These are phyloP conservation scores for Arenicola marina DNA, from an alignment of 2,888 invertebrate species.

Conservation along the genomic window DNA sequence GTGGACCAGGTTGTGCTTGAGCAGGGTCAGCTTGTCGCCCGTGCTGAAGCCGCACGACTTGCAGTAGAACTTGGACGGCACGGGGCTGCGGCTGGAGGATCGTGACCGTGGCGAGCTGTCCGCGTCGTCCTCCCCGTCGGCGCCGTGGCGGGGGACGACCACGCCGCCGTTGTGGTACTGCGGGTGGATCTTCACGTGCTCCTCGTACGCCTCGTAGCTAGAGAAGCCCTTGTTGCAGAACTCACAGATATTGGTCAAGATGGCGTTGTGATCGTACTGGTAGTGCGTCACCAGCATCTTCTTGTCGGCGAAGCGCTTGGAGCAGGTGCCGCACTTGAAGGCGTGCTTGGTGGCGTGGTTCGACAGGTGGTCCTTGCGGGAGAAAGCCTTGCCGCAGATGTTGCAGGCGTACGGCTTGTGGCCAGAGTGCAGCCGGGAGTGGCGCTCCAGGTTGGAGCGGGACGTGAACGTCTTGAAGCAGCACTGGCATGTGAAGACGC, in stretches of 20 bases:
- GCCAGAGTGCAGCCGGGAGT: conserved; percentile 36
- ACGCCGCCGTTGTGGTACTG: conserved; percentile 16
- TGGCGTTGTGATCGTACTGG: conserved; percentile 24
- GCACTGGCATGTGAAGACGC: conserved; percentile 30
- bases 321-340: conserved; percentile 32
- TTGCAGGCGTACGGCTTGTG: conserved; percentile 32
- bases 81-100: neutral
- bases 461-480: conserved; percentile 38
- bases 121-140: conserved; percentile 10
- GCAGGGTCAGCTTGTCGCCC: conserved; percentile 16
- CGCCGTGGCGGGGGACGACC: neutral
- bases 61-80: conserved; percentile 15
- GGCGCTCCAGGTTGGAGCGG: conserved; percentile 35
- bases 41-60: conserved; percentile 21
- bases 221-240: conserved; percentile 35
- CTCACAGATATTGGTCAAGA: conserved; percentile 25
- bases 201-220: conserved; percentile 22
- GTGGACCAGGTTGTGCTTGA: conserved; percentile 27
- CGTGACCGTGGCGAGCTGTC: conserved; percentile 9
- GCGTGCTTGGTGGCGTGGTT: conserved; percentile 36
- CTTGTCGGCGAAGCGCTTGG: conserved; percentile 29
- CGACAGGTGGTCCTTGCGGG: conserved; percentile 33
- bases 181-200: conserved; percentile 34
- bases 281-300: conserved; percentile 24
- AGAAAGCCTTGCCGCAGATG: conserved; percentile 33